These are phyloP conservation scores for Heptranchias perlo DNA, from an alignment of 2,113 vertebrate species.

Conservation along the genomic window DNA sequence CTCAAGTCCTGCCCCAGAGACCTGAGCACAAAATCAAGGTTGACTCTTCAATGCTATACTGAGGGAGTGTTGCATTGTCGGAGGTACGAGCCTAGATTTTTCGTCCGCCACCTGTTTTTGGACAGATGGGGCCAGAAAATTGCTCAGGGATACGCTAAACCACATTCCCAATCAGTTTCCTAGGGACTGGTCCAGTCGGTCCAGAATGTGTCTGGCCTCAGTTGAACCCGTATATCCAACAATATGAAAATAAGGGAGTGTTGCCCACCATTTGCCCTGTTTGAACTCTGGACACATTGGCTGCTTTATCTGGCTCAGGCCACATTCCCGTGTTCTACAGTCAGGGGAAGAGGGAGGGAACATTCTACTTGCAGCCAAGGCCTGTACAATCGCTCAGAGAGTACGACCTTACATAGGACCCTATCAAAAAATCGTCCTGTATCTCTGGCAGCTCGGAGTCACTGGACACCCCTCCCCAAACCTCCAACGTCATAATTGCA, in stretches of 20 bases:
- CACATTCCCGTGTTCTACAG: background rate
- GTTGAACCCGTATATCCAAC: background rate
- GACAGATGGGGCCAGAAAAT: background rate
- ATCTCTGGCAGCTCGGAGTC: background rate
- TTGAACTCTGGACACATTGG: background rate
- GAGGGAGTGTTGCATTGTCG: background rate
- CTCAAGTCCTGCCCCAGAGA: background rate
- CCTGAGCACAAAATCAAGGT: background rate
- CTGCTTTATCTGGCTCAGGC: too few relatives aligned
- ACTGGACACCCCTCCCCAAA: background rate
- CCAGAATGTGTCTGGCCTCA: background rate
- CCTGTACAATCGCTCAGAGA: background rate
- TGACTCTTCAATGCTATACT: background rate
- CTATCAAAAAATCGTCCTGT: background rate
- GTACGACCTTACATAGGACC: background rate
- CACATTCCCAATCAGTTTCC: background rate
- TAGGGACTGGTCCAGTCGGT: background rate
- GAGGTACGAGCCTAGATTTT: background rate
- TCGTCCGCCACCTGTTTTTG: background rate
- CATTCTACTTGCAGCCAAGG: background rate
- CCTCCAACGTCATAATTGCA: background rate
- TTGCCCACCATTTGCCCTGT: background rate
- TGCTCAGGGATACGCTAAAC: background rate
- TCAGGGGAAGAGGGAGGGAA: background rate
- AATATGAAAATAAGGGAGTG: background rate